A percentile compares a stretch with the other conserved stretches of the same genome.
Conservation (phyloP, 2,113 vertebrate species). For the Tachysurus fulvidraco region DNA sequence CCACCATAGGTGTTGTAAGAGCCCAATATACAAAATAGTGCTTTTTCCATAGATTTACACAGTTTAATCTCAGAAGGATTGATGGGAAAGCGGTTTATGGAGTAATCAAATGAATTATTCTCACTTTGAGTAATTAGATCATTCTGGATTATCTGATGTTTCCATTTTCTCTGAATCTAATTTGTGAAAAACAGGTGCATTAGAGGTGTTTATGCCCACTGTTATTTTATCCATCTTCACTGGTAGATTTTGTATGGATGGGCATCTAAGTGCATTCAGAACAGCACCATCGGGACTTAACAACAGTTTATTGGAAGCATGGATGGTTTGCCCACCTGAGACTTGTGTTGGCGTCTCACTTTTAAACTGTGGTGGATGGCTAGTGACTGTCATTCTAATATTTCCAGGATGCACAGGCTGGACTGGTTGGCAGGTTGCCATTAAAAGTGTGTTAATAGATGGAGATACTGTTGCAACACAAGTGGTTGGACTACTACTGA, state of each 20-base stretch:
- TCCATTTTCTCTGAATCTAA: constrained; percentile 51
- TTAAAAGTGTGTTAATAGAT: constrained; percentile 56
- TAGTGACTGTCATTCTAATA: constrained; percentile 50
- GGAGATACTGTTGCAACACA: constrained; percentile 59
- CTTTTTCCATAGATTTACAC: constrained; percentile 12
- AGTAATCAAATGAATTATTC: background rate
- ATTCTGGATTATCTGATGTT: constrained; percentile 51
- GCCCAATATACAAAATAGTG: constrained; percentile 36
- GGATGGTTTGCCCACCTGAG: constrained; percentile 70
- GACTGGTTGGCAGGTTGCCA: constrained; percentile 58
- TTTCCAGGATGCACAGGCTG: constrained; percentile 50
- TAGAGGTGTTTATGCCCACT: constrained; percentile 68
- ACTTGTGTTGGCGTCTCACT: constrained; percentile 58
- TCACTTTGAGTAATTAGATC: constrained; percentile 51
- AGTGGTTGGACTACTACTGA: constrained; percentile 64
- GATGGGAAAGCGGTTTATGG: rapidly evolving
- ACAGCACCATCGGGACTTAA: constrained; percentile 88
- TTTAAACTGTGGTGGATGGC: constrained; percentile 47
- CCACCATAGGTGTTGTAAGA: background rate
- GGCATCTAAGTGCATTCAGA: constrained; percentile 81
- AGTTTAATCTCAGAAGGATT: background rate
- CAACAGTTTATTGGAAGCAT: constrained; percentile 81
- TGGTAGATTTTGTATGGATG: constrained; percentile 67
- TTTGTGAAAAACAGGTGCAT: constrained; percentile 66
- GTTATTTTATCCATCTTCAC: constrained; percentile 68